These are phyloP conservation scores for Zonotrichia leucophrys DNA, from an alignment of 2,113 vertebrate genomes.

Conservation along the genomic window DNA sequence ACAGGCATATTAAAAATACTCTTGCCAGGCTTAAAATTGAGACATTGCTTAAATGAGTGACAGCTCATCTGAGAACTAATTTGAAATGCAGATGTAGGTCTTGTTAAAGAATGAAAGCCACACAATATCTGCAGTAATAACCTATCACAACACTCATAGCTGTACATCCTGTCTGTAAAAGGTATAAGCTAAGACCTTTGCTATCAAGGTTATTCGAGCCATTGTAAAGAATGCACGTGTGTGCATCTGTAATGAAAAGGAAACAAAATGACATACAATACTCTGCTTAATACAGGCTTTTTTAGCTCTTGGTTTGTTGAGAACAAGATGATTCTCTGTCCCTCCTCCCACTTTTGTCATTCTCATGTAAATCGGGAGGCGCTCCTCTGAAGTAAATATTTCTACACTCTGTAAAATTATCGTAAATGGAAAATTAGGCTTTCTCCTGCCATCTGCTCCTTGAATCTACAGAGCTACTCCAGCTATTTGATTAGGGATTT, in stretches of 20 bases:
- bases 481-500: slow-evolving; percentile 46
- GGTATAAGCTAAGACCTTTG: not conserved
- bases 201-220: not conserved
- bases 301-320: not conserved
- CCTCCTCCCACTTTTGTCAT: slow-evolving; percentile 29
- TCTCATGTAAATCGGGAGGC: slow-evolving; percentile 26
- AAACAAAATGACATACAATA: not conserved
- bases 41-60: not conserved
- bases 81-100: not conserved
- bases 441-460: slow-evolving; percentile 49
- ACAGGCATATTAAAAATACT: slow-evolving; percentile 19
- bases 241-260: not conserved
- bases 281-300: not conserved
- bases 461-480: not conserved
- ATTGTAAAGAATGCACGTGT: not conserved
- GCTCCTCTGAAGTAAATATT: slow-evolving; percentile 50
- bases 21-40: slow-evolving; percentile 10
- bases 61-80: not conserved
- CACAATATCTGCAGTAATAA: not conserved
- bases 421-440: slow-evolving; percentile 54
- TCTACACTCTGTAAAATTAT: slow-evolving; percentile 37
- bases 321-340: not conserved
- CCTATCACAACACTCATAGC: not conserved
- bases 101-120: not conserved
- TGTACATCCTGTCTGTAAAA: not conserved